These are phyloP conservation scores for Myotis pilosus DNA, from an alignment of 2,797 vertebrate genomes.

Conservation along the genomic window DNA sequence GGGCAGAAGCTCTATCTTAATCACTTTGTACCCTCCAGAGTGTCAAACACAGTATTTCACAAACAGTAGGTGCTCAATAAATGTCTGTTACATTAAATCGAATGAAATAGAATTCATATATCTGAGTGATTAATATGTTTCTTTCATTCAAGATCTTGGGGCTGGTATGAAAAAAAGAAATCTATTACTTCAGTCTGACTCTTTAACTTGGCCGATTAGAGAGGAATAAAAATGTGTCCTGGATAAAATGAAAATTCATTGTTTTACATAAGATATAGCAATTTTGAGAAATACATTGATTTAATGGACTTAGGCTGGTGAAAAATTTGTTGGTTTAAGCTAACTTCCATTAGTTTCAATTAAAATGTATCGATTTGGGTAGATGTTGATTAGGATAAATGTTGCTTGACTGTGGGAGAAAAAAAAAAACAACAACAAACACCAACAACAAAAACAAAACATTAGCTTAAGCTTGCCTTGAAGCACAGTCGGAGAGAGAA, in stretches of 20 bases:
- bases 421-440: too few relatives aligned
- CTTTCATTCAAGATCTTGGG: conserved; percentile 61
- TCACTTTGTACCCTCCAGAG: conserved; percentile 55
- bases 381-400: conserved; percentile 83
- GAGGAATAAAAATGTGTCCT: conserved; percentile 80
- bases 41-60: conserved; percentile 69
- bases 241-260: conserved; percentile 78
- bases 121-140: conserved; percentile 74
- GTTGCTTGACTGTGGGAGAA: conserved; percentile 72
- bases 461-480: conserved; percentile 73
- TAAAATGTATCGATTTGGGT: conserved; percentile 85
- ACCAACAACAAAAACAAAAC: conserved; percentile 25
- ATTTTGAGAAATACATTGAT: conserved; percentile 84
- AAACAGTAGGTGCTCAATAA: conserved; percentile 77
- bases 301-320: conserved; percentile 81
- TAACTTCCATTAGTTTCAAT: conserved; percentile 85
- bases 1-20: conserved; percentile 62
- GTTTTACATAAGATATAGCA: conserved; percentile 79
- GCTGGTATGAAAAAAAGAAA: conserved; percentile 53
- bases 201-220: conserved; percentile 67
- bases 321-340: conserved; percentile 85
- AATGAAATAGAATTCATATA: conserved; percentile 68
- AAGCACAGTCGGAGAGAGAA: not conserved
- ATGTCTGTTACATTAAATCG: conserved; percentile 59
- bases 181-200: conserved; percentile 63